Evolutionary conservation across 1,140 invertebrate species (phyloP), one percentile per base, ranked within the genome.

Genomic region (Papilio polytes): DNA sequence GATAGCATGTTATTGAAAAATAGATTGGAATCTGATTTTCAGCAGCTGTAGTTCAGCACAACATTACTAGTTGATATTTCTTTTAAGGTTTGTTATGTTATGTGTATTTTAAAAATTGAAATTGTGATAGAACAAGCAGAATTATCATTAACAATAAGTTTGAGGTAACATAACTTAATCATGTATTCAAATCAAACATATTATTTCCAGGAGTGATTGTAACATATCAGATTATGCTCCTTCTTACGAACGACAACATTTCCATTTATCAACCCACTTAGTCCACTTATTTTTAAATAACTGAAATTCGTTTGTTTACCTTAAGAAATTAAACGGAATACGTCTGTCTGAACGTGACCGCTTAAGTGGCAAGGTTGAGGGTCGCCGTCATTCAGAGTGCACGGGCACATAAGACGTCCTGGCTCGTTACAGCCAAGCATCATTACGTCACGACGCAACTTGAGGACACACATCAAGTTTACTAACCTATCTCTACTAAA

Each of bases 401-500:
- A 66, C 56, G 41, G 41, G 59, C 53, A 56, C n/a, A 18, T 56
- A 78, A 78, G 74, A 78, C 10, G 18, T 78, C 56, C 36, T 26
- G 46, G 44, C 36, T 78, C 53, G 77, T 66, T 41, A 63, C 31
- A 44, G n/a, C 15, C 36, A 59, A 51, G 77, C 31, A 66, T 78
- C 77, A 78, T 78, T 78, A 78, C 59, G 77, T 18, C 56, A 63
- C 36, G 53, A 66, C n/a, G 59, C 63, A 70, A 59, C 59, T 78
- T 63, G 77, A 63, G 12, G 66, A 66, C 76, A 59, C 26, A 36
- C 77, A 63, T 78, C 31, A 59, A 44, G 56, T 46, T 59, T 66
- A 78, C 77, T 78, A 78, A 66, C 36, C 77, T 78, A 78, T 66
- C 77, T 78, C 53, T 59, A 59, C 48, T 78, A 59, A 59, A 78